These are phyloP conservation scores for Zaprionus inermis DNA, from an alignment of 1,140 invertebrate genomes.

Conservation along the genomic window DNA sequence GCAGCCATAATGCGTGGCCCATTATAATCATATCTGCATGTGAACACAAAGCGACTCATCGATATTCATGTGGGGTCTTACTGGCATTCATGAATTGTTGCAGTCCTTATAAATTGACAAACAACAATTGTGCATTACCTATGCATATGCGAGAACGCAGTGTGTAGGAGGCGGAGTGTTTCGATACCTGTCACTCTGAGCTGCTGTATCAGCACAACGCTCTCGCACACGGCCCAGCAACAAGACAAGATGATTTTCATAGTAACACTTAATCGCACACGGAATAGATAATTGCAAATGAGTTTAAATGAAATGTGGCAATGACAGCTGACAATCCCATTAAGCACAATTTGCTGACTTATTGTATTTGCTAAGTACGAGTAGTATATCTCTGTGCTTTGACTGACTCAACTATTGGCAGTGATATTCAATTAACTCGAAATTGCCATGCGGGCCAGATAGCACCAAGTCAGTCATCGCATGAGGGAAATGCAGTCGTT, in stretches of 20 bases:
- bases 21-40: conserved; percentile 25
- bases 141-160: neutral
- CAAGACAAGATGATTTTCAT: conserved; percentile 3
- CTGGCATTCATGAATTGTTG: neutral
- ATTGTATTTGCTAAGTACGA: conserved; percentile 8
- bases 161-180: neutral
- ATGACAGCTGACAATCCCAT: conserved; percentile 29
- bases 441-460: neutral
- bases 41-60: neutral
- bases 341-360: conserved; percentile 12
- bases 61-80: neutral
- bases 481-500: neutral
- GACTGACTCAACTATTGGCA: neutral
- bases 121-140: conserved; percentile 69
- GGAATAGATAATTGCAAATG: conserved; percentile 29
- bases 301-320: conserved; percentile 24
- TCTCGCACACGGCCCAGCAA: neutral
- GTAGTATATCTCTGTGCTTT: neutral
- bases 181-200: neutral
- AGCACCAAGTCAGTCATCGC: neutral
- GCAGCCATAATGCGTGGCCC: conserved; percentile 40
- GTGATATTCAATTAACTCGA: conserved; percentile 1
- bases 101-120: neutral
- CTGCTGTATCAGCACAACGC: conserved; percentile 20
- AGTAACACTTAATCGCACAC: conserved; percentile 13